Evolutionary conservation across 2,113 vertebrate species (phyloP), one percentile per base, ranked within the genome.

Genomic region (Arvicanthis niloticus): DNA sequence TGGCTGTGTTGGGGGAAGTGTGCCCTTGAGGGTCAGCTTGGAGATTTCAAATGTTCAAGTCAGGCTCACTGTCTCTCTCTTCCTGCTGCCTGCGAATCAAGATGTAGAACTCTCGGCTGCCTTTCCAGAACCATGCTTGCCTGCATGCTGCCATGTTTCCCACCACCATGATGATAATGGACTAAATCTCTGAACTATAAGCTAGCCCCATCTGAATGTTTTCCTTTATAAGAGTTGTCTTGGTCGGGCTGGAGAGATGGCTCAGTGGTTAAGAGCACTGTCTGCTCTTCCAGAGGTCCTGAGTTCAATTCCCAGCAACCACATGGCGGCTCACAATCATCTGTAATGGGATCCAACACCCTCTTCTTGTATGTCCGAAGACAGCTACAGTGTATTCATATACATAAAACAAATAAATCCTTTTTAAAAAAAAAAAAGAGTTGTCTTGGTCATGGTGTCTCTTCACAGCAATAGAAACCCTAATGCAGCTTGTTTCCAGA

Each of bases 401-500:
- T n/a, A n/a, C n/a, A n/a, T n/a, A n/a, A n/a, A n/a, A n/a, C n/a
- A n/a, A n/a, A n/a, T n/a, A n/a, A n/a, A n/a, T n/a, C n/a, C n/a
- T n/a, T n/a, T n/a, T n/a, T n/a, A n/a, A n/a, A n/a, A n/a, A n/a
- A n/a, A n/a, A n/a, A n/a, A n/a, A 73, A 73, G 37, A 40, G 70
- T 73, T 40, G n/a, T 19, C 68, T 70, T 37, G 68, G 68, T 37
- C 68, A n/a, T 17, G 34, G 68, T 70, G 34, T 70, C 34, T n/a
- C 15, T 70, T 70, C 68, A 70, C 68, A 70, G 68, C 34, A n/a
- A 70, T 37, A 37, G 68, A 37, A 70, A 17, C 13, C 34, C 34
- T 70, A 37, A 37, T 15, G 37, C 17, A 73, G n/a, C 70, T 96
- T 91, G 93, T 92, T 94, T 60, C 53, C 95, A 91, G 98, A 51